phyloP scores from a whole-genome alignment of 2,888 invertebrate species.

The Meghimatium bilineatum region DNA sequence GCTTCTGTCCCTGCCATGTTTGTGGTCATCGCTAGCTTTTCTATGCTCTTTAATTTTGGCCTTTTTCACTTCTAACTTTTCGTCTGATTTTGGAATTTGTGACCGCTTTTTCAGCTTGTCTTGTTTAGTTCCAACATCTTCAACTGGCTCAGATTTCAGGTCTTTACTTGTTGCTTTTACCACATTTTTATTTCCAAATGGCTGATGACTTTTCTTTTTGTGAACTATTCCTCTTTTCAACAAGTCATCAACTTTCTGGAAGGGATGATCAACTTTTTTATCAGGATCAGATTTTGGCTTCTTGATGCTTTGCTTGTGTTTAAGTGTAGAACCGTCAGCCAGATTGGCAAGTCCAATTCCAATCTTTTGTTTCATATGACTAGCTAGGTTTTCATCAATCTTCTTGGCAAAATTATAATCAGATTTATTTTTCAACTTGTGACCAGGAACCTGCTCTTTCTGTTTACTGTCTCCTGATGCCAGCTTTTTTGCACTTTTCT shows the following conservation, averaged over 20 bases:
- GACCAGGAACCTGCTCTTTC: neutral
- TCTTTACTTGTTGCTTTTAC: constrained; percentile 17
- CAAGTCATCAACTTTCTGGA: constrained; percentile 35
- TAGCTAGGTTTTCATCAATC: neutral
- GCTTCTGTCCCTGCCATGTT: neutral
- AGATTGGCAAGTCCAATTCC: neutral
- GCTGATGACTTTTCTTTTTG: constrained; percentile 46
- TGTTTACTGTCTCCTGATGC: neutral
- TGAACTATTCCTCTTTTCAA: constrained; percentile 38
- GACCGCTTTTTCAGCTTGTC: constrained; percentile 4
- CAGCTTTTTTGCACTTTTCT: neutral
- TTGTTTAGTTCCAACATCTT: constrained; percentile 8
- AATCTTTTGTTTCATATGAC: neutral
- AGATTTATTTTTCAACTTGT: neutral
- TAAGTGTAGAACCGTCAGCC: neutral
- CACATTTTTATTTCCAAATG: constrained; percentile 46
- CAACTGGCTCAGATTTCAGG: constrained; percentile 1
- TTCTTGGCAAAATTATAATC: neutral
- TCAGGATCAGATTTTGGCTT: neutral
- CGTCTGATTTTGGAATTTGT: neutral
- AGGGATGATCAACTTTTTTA: neutral
- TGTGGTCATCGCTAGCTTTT: constrained; percentile 13
- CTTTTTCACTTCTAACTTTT: constrained; percentile 18
- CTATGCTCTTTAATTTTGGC: constrained; percentile 7
- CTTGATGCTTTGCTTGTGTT: neutral